These are phyloP conservation scores for Danio albolineatus DNA, from an alignment of 2,797 vertebrate genomes.

Conservation along the genomic window DNA sequence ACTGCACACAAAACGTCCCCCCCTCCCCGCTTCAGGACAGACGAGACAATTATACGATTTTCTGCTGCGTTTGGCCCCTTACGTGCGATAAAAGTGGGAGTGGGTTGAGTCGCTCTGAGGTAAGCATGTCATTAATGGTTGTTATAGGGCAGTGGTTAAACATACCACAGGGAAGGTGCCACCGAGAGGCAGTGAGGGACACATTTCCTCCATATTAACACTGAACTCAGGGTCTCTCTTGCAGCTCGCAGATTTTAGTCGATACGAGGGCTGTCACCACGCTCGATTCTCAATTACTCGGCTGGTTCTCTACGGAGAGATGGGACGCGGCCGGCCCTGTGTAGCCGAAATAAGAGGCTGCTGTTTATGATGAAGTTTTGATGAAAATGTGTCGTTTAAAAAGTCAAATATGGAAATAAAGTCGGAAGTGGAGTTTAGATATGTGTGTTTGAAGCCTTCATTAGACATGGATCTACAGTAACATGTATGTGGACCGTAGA, in stretches of 20 bases:
- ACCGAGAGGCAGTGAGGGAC: conserved; percentile 39
- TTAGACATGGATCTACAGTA: too few species aligned
- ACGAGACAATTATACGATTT: conserved; percentile 72
- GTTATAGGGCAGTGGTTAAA: conserved; percentile 64
- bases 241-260: conserved; percentile 49
- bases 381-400: not conserved
- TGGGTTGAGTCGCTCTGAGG: conserved; percentile 68
- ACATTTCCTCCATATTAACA: conserved; percentile 54
- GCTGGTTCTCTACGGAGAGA: conserved; percentile 34
- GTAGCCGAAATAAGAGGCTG: not conserved
- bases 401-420: not conserved
- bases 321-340: not conserved
- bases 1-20: conserved; percentile 61
- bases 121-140: conserved; percentile 74
- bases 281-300: conserved; percentile 56
- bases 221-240: conserved; percentile 50
- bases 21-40: conserved; percentile 66
- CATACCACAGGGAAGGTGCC: conserved; percentile 54
- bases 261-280: conserved; percentile 51
- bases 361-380: conserved; percentile 1
- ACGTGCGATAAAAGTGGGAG: conserved; percentile 71
- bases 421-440: not conserved
- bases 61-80: conserved; percentile 66
- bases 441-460: not conserved
- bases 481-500: too few species aligned